Percentiles rank a stretch among this genome's conserved stretches.
These are phyloP conservation scores for Myotis lucifugus DNA, from an alignment of 2,113 vertebrate species.

Conservation along the genomic window DNA sequence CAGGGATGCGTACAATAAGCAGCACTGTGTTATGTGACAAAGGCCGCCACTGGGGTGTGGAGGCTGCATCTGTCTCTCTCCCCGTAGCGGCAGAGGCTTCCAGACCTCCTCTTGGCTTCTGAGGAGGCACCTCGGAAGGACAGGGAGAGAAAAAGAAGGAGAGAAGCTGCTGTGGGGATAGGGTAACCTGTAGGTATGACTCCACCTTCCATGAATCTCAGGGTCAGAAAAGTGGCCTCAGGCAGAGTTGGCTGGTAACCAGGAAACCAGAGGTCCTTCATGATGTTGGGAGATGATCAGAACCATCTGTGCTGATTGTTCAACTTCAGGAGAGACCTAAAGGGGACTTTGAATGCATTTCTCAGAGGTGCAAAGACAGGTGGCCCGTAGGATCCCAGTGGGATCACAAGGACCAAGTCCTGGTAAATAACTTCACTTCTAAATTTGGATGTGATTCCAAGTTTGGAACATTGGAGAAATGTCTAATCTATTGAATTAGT, in stretches of 20 bases:
- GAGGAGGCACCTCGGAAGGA: neutral
- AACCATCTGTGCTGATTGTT: neutral
- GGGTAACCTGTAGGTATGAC: neutral
- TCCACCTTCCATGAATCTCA: neutral
- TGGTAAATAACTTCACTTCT: neutral
- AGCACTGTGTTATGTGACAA: neutral
- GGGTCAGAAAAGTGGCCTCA: neutral
- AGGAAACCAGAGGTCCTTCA: neutral
- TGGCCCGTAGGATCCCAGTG: neutral
- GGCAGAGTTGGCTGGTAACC: neutral
- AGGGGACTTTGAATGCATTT: neutral
- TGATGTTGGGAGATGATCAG: neutral
- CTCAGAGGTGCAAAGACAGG: neutral
- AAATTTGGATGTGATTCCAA: neutral
- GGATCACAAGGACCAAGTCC: neutral
- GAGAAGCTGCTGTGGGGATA: neutral
- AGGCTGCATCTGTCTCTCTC: neutral
- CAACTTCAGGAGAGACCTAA: neutral
- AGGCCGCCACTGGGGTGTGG: neutral
- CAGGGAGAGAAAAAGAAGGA: neutral
- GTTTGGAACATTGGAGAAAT: neutral
- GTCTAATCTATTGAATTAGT: neutral
- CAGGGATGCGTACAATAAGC: neutral
- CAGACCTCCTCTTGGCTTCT: neutral
- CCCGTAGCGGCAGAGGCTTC: neutral